These are phyloP conservation scores for Ichneumoninae sp. DNA, from an alignment of 2,888 invertebrate genomes.

Conservation along the genomic window DNA sequence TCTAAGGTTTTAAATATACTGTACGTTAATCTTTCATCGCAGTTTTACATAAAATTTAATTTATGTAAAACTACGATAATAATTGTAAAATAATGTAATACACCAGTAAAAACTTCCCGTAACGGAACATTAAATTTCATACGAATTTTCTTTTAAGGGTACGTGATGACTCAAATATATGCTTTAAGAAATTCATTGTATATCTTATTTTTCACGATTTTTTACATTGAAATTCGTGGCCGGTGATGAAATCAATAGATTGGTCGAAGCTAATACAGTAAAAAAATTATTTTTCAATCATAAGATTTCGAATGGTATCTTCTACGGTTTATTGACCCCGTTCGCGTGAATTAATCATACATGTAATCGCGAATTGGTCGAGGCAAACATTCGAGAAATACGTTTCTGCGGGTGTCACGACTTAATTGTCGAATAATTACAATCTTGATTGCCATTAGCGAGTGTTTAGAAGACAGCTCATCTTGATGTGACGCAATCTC, in stretches of 20 bases:
- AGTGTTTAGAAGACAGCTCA: conserved; percentile 1
- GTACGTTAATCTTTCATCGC: too few species aligned
- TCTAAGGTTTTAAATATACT: too few species aligned
- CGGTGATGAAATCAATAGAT: too few species aligned
- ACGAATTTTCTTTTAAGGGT: not conserved
- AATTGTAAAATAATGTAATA: too few species aligned
- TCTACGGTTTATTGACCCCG: not conserved
- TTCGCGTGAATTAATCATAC: not conserved
- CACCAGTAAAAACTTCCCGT: too few species aligned
- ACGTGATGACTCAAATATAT: not conserved
- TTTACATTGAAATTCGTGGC: not conserved
- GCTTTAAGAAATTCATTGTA: too few species aligned
- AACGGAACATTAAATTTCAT: too few species aligned
- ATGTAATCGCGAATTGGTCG: not conserved
- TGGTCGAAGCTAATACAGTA: not conserved
- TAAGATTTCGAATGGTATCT: not conserved
- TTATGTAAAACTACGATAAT: too few species aligned
- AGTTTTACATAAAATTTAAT: too few species aligned
- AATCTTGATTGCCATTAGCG: conserved; percentile 4
- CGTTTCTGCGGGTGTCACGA: not conserved
- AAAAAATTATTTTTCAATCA: not conserved
- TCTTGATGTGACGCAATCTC: not conserved
- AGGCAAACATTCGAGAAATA: not conserved
- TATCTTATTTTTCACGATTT: not conserved
- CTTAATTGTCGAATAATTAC: conserved; percentile 11